Evolutionary conservation across 2,888 invertebrate species (phyloP), one percentile per base, ranked within the genome.

Genomic region (Branchellion lobata): DNA sequence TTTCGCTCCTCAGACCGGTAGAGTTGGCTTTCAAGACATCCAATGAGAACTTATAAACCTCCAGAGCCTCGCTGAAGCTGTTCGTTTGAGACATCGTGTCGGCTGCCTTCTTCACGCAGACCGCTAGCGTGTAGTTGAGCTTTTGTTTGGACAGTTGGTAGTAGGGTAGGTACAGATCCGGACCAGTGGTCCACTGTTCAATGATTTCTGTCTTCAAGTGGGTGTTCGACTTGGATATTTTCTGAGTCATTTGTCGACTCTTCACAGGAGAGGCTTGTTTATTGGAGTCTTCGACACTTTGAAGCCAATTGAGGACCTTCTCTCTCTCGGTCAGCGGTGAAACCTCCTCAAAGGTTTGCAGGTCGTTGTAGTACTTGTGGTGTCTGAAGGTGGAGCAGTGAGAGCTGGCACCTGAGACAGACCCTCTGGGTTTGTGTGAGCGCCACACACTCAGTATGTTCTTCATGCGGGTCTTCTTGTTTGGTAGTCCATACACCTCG

Each of bases 321-420:
- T 79, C 79, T 18, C 76, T 24, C 27, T 83, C 82, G 0, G 83
- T 82, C 29, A 83, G 69, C 2, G 83, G 83, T 1, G 83, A 83
- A 24, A 81, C 36, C 72, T 83, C 83, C 57, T 82, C 83, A 72
- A 80, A 82, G 3, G 51, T 79, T 31, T 82, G 79, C 40, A 82
- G 80, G 61, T 79, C 79, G 33, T 33, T 61, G 24, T 77, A 65
- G 31, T 29, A 61, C n/a, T 31, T 77, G 33, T 61, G 33, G 2
- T 34, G 3, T n/a, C 34, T 31, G 69, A 31, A 69, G 14, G 24
- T 57, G 3, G 77, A 21, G 47, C 57, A n/a, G 34, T 47, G 34
- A 0, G 77, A 77, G 21, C 61, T 61, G 5, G 77, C 61, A 29
- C 77, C 77, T 21, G 77, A 77, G 3, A 65, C 27, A 24, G 65